Base-by-base conservation (phyloP, 2,797 vertebrate genomes). In the Xiphorhynchus erythropygius region DNA sequence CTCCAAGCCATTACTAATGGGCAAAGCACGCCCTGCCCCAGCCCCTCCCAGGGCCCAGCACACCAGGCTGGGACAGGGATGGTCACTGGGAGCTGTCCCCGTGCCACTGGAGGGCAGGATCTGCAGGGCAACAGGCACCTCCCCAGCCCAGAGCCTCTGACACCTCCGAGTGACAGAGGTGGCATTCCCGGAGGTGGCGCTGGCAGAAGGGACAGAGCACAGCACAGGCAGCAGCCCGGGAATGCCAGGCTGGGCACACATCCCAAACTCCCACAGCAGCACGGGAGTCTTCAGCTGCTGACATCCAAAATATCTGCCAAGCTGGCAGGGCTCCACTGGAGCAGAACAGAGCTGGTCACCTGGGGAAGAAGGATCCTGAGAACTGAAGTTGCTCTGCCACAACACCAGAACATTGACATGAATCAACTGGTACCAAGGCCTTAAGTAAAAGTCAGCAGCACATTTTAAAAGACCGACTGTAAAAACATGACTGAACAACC, bases 1-100 rank as follows among this genome's bases (percentile, higher is more conserved):
- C 65, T 70, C 59, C 47, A 68, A 91, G 73, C 50, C 52, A 65
- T 41, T 42, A 30, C 47, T 74, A 57, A 90, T 3, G 35, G 60
- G 30, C 59, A 60, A 89, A 55, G 53, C 87, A 88, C 0, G 3
- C 30, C 8, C 41, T 33, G 63, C 37, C 50, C 7, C 15, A 35
- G 59, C 70, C 27, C 55, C 59, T 74, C 37, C 41, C 1, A 10
- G 33, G 46, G 44, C 65, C 76, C 52, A 50, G 27, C 42, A 14
- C 0, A 4, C 17, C 1, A 11, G 32, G 21, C 10, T 57, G 60
- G 10, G 60, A 47, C 46, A 0, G 1, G 73, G 64, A 8, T 9
- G 30, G 7, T 7, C 13, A 24, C 9, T 46, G 84, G 74, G 37
- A 74, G 74, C 62, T 10, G 1, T 25, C 69, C 46, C 50, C 1